Percentiles rank a stretch among this genome's conserved stretches.
These are phyloP conservation scores for Gymnobelideus leadbeateri DNA, from an alignment of 2,113 vertebrate genomes.

Conservation along the genomic window DNA sequence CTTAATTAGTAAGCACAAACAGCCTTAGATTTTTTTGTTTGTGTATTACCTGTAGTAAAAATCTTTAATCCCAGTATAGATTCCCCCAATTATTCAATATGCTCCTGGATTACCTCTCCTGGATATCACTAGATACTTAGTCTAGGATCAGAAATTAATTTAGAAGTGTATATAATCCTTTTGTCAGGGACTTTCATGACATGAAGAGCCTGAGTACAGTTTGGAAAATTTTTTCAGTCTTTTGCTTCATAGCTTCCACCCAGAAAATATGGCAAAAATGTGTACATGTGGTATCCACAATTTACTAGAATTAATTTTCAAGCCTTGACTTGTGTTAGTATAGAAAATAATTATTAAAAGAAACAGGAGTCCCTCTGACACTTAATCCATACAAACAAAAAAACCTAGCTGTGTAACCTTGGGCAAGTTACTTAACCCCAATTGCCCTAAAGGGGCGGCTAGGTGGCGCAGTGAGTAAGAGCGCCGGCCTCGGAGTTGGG, in stretches of 20 bases:
- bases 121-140: not conserved
- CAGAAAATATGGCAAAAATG: not conserved
- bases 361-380: not conserved
- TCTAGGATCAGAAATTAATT: not conserved
- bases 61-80: not conserved
- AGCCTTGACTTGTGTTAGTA: not conserved
- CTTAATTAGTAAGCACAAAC: not conserved
- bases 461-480: too few species aligned
- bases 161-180: not conserved
- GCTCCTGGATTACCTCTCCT: not conserved
- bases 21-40: not conserved
- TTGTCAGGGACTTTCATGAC: not conserved
- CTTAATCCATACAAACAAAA: too few species aligned
- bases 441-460: too few species aligned
- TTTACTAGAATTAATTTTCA: not conserved
- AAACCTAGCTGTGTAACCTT: too few species aligned
- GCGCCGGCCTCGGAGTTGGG: too few species aligned
- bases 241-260: not conserved
- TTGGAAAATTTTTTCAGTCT: not conserved
- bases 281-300: not conserved
- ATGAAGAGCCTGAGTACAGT: not conserved
- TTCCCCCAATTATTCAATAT: not conserved
- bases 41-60: not conserved
- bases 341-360: not conserved
- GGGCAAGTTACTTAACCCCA: too few species aligned